A percentile compares a stretch with the other conserved stretches of the same genome.
Evolutionary conservation across 1,140 invertebrate species (phyloP).

Genomic region (Drosophila pandora): DNA sequence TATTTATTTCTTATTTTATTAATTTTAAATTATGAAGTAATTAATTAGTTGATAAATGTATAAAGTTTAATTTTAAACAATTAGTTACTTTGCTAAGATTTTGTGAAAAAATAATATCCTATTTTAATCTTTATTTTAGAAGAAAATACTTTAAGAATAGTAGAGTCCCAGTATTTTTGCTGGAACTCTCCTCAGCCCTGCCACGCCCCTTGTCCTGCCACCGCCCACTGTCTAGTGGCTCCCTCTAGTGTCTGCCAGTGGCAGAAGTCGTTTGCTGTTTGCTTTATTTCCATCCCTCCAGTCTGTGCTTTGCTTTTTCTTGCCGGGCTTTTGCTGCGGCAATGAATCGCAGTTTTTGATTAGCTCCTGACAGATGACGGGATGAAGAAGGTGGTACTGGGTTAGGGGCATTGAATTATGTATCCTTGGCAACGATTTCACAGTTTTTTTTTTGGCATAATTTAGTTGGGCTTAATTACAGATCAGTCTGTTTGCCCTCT

Average conservation of each 20-base stretch:
- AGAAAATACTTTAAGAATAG: no score
- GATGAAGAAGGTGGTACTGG: neutral
- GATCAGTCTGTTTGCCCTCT: slow-evolving; percentile 35
- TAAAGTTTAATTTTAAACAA: no score
- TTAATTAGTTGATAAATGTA: no score
- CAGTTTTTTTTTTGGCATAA: slow-evolving; percentile 43
- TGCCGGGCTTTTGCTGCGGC: slow-evolving; percentile 33
- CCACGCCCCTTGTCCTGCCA: slow-evolving; percentile 37
- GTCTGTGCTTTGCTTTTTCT: neutral
- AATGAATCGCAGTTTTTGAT: slow-evolving; percentile 79
- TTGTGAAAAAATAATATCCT: no score
- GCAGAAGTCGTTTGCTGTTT: slow-evolving; percentile 57
- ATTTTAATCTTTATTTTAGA: no score
- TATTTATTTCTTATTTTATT: no score
- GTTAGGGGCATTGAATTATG: slow-evolving; percentile 13
- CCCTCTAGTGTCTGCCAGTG: slow-evolving; percentile 44
- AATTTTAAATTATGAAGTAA: no score
- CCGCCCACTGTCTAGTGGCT: slow-evolving; percentile 15
- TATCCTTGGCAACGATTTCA: slow-evolving; percentile 53
- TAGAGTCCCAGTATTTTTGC: neutral
- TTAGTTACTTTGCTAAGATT: no score
- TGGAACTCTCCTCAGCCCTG: slow-evolving; percentile 7
- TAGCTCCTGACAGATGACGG: slow-evolving; percentile 56
- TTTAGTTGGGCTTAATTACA: slow-evolving; percentile 68
- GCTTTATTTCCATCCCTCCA: slow-evolving; percentile 33